Conservation (phyloP, 2,113 vertebrate species). For the Campylorhamphus procurvoides region DNA sequence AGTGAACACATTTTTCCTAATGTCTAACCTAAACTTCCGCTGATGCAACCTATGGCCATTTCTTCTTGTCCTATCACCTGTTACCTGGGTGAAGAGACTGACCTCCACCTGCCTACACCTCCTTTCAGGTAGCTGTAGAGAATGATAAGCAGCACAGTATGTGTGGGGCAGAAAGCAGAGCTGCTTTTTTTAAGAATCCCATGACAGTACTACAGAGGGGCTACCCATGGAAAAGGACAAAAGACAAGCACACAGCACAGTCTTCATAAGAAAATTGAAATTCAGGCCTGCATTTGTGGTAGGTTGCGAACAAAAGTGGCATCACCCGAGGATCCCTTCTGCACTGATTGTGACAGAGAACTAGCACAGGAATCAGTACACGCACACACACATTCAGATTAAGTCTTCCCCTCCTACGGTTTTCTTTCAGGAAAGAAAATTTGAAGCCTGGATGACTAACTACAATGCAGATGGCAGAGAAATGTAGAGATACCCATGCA, state of each 20-base stretch:
- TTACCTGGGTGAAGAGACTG: neutral
- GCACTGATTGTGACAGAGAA: neutral
- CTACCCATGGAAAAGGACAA: neutral
- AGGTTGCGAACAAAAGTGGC: neutral
- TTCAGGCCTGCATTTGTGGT: neutral
- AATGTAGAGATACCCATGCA: neutral
- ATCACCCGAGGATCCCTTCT: neutral
- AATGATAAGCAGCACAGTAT: neutral
- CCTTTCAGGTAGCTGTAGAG: neutral
- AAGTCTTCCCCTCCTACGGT: constrained; percentile 42
- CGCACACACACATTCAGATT: neutral
- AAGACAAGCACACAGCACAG: neutral
- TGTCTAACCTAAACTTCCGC: neutral
- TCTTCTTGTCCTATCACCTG: neutral
- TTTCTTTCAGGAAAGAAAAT: constrained; percentile 52
- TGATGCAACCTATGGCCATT: neutral
- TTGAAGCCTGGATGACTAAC: constrained; percentile 57
- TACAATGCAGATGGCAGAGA: constrained; percentile 48
- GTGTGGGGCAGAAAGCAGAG: neutral
- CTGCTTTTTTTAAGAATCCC: neutral
- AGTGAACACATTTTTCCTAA: neutral
- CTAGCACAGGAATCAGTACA: neutral
- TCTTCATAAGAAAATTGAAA: neutral
- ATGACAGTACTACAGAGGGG: neutral
- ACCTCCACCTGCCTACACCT: neutral